Base-by-base conservation (phyloP, 2,888 invertebrate genomes). In the Tenthredo notha region DNA sequence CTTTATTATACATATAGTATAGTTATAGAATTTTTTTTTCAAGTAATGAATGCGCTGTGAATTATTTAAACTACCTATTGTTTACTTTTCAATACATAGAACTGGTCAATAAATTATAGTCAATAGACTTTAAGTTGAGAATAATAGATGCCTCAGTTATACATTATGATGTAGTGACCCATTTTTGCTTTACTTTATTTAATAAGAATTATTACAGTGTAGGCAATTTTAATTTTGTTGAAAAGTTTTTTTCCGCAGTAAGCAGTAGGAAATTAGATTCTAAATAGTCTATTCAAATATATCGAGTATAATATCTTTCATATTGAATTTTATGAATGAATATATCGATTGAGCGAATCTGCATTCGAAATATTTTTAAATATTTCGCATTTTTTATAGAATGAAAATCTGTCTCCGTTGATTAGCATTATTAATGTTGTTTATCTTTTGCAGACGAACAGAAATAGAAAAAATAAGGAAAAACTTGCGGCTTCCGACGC, bases 41-140 rank as follows among this genome's bases (percentile, higher is more conserved):
- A 18, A 72, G 18, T 40, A 72, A 37, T 72, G 10, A 12, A 61
- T 61, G 61, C 12, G 21, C 21, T 25, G 61, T 25, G 61, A 61
- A 25, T 25, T 61, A 25, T 61, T 61, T 25, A 61, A 61, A 61
- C 61, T 61, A 25, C 61, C 61, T 25, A 61, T 61, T 61, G 25
- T 61, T 61, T 61, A 25, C 70, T 70, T 70, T 70, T 70, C n/a
- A 70, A 70, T 4, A 61, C 61, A 25, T 25, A 72, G 15, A 72
- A 40, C 18, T 10, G 70, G 70, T n/a, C 61, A 25, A 72, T 72
- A 40, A 72, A 72, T 72, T 72, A 72, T 33, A 33, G n/a, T 10
- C 70, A 72, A 72, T 72, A 37, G n/a, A 72, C 33, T 15, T 33
- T 40, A 40, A 40, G 33, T 72, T 18, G n/a, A 37, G 40, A 72